Evolutionary conservation across 1,140 invertebrate genomes (phyloP).

Genomic region (Polypedilum vanderplanki): DNA sequence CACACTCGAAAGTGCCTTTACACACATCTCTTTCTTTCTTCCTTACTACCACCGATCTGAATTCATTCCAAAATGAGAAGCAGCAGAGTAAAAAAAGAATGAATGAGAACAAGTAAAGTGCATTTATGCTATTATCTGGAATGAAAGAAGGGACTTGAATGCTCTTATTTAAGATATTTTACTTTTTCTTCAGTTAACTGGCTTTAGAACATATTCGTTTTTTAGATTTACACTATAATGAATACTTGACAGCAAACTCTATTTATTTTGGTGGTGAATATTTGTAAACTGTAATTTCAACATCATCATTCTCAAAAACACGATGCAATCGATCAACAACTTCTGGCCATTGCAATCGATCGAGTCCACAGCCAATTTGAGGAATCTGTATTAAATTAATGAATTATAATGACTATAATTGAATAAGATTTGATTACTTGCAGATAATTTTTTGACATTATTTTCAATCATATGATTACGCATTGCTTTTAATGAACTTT

Average conservation of each 20-base stretch:
- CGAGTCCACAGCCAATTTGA: neutral
- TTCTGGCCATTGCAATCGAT: neutral
- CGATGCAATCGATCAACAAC: neutral
- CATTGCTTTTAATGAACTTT: neutral
- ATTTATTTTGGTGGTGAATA: neutral
- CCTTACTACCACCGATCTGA: neutral
- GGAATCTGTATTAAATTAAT: neutral
- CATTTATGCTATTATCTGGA: slow-evolving; percentile 6
- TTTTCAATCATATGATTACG: neutral
- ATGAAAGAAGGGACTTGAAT: neutral
- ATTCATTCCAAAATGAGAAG: neutral
- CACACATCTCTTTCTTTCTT: neutral
- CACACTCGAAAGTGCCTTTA: neutral
- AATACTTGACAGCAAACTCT: neutral
- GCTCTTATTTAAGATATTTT: neutral
- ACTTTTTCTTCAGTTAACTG: neutral
- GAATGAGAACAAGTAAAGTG: slow-evolving; percentile 14
- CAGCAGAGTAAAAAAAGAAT: neutral
- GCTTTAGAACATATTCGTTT: neutral
- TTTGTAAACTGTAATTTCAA: neutral
- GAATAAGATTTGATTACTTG: neutral
- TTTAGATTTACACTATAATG: too few relatives aligned
- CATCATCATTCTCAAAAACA: neutral
- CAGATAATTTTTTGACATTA: neutral
- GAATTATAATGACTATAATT: too few relatives aligned